Conservation (phyloP, 2,113 vertebrate genomes). For the Copsychus sechellarum region DNA sequence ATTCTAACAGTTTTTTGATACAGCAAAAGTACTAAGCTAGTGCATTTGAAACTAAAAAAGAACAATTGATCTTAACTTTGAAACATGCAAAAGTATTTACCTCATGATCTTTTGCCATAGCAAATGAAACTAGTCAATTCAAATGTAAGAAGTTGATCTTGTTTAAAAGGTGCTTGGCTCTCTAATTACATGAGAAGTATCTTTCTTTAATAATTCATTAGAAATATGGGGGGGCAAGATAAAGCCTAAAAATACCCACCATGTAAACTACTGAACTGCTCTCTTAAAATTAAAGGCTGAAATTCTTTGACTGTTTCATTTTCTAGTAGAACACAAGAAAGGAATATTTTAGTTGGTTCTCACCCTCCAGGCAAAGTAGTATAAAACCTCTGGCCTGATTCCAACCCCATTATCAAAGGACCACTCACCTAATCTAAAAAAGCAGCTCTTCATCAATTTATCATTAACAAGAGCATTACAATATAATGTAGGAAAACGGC, state of each 20-base stretch:
- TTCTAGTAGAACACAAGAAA: slow-evolving; percentile 67
- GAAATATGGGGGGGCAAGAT: slow-evolving; percentile 16
- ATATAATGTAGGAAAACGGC: slow-evolving; percentile 80
- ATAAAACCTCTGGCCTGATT: slow-evolving; percentile 83
- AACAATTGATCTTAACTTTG: slow-evolving; percentile 51
- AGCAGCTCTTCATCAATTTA: slow-evolving; percentile 91
- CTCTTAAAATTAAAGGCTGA: slow-evolving; percentile 72
- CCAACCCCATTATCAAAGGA: slow-evolving; percentile 89
- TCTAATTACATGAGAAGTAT: slow-evolving; percentile 67
- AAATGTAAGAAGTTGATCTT: slow-evolving; percentile 46
- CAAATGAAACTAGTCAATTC: slow-evolving; percentile 44
- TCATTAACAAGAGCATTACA: slow-evolving; percentile 91
- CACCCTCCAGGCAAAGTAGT: slow-evolving; percentile 80
- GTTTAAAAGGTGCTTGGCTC: slow-evolving; percentile 57
- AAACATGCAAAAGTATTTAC: slow-evolving; percentile 48
- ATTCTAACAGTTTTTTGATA: slow-evolving; percentile 39
- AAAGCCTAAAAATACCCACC: slow-evolving; percentile 60
- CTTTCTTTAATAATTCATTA: slow-evolving; percentile 70
- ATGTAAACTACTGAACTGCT: slow-evolving; percentile 12
- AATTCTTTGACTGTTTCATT: slow-evolving; percentile 65
- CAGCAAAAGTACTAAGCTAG: neutral
- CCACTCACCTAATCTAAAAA: slow-evolving; percentile 86
- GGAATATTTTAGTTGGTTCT: slow-evolving; percentile 82
- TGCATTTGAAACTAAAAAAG: slow-evolving; percentile 29
- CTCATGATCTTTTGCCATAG: slow-evolving; percentile 55